Conservation (phyloP, 2,888 invertebrate species). For the Xanthia togata region DNA sequence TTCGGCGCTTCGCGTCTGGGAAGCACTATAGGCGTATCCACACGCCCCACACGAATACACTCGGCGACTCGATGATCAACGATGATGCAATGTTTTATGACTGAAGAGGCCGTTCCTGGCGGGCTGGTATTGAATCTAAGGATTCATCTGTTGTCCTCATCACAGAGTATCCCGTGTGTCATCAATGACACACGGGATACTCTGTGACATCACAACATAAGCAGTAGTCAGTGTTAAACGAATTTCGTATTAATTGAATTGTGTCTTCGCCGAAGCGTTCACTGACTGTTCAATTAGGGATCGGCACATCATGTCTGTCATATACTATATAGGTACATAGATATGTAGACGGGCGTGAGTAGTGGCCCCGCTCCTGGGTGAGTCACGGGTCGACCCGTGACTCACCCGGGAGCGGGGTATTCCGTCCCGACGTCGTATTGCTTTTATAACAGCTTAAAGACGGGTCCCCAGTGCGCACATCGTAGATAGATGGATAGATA, state of each 20-base stretch:
- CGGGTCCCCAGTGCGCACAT: conserved; percentile 7
- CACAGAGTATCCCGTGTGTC: no score
- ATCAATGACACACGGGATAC: conserved; percentile 18
- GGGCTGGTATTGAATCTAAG: background rate
- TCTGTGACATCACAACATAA: conserved; percentile 12
- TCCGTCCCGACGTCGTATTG: background rate
- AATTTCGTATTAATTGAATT: no score
- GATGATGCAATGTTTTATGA: conserved; percentile 15
- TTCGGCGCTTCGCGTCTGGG: background rate
- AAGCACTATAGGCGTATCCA: no score
- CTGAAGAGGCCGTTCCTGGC: background rate
- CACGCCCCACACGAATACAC: background rate
- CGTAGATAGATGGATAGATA: no score
- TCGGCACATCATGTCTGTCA: background rate
- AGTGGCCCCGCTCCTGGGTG: no score
- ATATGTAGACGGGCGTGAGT: no score
- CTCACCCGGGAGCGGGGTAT: conserved; percentile 14
- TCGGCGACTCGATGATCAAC: background rate
- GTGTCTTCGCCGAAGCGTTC: conserved; percentile 20
- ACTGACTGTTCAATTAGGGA: conserved; percentile 26
- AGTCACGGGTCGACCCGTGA: conserved; percentile 14
- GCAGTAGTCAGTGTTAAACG: background rate
- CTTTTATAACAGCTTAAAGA: background rate
- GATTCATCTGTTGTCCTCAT: background rate
- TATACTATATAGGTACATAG: background rate